phyloP scores from a whole-genome alignment of 35 echinoderm and acorn worm genomes.

The Heliocidaris tuberculata region DNA sequence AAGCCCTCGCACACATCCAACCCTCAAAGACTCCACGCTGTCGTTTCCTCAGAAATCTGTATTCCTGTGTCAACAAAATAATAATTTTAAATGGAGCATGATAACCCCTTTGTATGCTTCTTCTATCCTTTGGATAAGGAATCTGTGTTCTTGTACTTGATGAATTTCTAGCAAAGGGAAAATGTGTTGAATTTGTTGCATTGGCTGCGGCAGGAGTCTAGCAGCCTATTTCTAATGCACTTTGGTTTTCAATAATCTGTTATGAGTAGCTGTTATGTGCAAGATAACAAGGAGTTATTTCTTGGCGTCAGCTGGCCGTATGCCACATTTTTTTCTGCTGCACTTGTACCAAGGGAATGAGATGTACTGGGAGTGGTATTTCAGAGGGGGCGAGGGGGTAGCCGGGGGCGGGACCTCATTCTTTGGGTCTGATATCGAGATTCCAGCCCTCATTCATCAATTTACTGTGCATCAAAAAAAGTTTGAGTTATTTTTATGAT shows the following conservation, averaged over 20 bases:
- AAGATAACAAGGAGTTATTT: not conserved
- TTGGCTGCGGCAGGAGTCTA: not conserved
- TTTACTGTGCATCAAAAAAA: too few species aligned
- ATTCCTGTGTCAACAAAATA: not conserved
- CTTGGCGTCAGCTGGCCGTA: not conserved
- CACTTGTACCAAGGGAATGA: too few species aligned
- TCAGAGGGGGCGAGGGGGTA: too few species aligned
- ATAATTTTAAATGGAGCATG: not conserved
- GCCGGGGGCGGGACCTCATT: too few species aligned
- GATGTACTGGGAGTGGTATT: too few species aligned
- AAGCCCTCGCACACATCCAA: not conserved
- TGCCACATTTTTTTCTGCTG: not conserved
- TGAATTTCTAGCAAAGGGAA: not conserved
- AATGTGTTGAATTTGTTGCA: not conserved
- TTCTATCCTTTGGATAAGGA: not conserved
- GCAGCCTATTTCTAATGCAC: not conserved
- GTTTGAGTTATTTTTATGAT: too few species aligned
- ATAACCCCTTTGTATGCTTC: not conserved
- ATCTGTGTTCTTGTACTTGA: not conserved
- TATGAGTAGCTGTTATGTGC: slow-evolving; percentile 9
- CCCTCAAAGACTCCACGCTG: not conserved
- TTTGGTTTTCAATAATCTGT: slow-evolving; percentile 13
- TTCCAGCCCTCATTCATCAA: too few species aligned
- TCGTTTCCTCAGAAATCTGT: not conserved
- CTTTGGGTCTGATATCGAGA: too few species aligned